Evolutionary conservation across 2,113 vertebrate genomes (phyloP).

Genomic region (Marmota flaviventris): DNA sequence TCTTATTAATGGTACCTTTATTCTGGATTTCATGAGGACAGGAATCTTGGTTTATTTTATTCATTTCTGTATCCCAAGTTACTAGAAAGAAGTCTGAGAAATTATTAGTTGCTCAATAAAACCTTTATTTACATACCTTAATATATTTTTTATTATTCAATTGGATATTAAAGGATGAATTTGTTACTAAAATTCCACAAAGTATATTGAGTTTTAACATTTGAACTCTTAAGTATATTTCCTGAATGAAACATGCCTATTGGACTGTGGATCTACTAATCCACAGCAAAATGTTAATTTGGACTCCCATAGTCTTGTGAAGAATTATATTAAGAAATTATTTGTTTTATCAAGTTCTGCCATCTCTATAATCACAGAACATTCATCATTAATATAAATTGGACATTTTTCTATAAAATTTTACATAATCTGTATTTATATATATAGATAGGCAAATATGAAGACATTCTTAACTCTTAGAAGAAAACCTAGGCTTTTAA

Average conservation of each 20-base stretch:
- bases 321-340: slow-evolving; percentile 17
- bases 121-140: background rate
- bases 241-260: background rate
- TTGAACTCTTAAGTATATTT: background rate
- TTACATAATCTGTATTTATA: background rate
- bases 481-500: background rate
- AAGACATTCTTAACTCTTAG: background rate
- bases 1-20: background rate
- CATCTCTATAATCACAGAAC: background rate
- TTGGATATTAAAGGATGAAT: background rate
- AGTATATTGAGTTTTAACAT: slow-evolving; percentile 38
- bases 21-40: background rate
- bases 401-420: background rate
- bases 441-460: background rate
- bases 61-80: background rate
- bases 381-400: background rate
- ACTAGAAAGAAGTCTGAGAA: background rate
- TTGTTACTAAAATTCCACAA: slow-evolving; percentile 11
- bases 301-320: background rate
- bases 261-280: background rate
- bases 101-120: slow-evolving; percentile 2
- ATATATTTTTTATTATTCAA: background rate
- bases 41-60: background rate
- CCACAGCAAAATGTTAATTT: background rate
- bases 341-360: background rate